Percentiles rank a stretch among this genome's conserved stretches.
These are phyloP conservation scores for Belgica antarctica DNA, from an alignment of 2,888 invertebrate genomes.

Conservation along the genomic window DNA sequence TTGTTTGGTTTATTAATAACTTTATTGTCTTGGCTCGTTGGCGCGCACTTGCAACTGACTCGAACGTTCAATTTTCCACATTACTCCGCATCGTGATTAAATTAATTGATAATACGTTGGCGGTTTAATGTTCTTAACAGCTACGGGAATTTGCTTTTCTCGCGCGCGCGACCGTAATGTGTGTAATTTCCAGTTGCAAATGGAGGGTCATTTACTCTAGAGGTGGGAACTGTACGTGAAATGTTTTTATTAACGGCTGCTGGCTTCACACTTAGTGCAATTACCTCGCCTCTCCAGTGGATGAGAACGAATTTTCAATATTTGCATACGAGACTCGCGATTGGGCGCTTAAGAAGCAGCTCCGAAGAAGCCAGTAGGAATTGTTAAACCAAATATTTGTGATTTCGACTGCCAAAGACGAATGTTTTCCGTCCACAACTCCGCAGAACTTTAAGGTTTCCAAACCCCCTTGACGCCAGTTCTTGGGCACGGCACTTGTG, in stretches of 20 bases:
- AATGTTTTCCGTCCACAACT: background rate
- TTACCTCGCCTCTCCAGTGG: background rate
- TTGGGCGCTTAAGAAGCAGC: background rate
- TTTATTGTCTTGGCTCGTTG: background rate
- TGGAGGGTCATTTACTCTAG: slow-evolving; percentile 4
- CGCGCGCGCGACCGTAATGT: too few relatives aligned
- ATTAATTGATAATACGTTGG: slow-evolving; percentile 25
- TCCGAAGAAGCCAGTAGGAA: too few relatives aligned
- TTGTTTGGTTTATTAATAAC: slow-evolving; percentile 13
- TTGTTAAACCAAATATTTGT: too few relatives aligned
- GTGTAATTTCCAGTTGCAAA: background rate
- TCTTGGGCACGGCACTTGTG: background rate
- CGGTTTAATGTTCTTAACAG: too few relatives aligned
- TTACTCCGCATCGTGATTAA: background rate
- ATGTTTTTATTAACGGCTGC: too few relatives aligned
- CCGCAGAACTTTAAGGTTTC: background rate
- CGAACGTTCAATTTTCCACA: too few relatives aligned
- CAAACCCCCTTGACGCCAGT: too few relatives aligned
- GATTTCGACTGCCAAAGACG: background rate
- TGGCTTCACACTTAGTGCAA: background rate
- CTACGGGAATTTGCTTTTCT: too few relatives aligned
- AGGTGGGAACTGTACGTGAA: too few relatives aligned
- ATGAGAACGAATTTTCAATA: slow-evolving; percentile 5
- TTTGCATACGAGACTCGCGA: background rate
- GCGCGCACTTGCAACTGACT: too few relatives aligned